These are phyloP conservation scores for Heliothis subflexa DNA, from an alignment of 1,140 invertebrate genomes.

Conservation along the genomic window DNA sequence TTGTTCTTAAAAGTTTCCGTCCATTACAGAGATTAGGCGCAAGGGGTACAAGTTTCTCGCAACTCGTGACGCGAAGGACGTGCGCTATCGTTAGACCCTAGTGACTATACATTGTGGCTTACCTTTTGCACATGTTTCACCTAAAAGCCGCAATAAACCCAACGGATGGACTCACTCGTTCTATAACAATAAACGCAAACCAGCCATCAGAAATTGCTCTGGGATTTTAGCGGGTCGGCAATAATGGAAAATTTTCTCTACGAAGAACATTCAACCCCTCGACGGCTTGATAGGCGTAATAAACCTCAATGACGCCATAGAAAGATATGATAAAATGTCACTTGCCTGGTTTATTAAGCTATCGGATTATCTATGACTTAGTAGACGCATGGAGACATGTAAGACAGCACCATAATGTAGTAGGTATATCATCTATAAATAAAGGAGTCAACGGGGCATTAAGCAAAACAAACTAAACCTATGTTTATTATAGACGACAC, in stretches of 20 bases:
- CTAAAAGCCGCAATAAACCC: slow-evolving; percentile 26
- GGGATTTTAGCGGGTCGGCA: slow-evolving; percentile 20
- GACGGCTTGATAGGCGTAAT: slow-evolving; percentile 36
- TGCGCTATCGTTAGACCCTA: slow-evolving; percentile 27
- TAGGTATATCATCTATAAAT: slow-evolving; percentile 61
- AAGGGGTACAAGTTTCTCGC: slow-evolving; percentile 23
- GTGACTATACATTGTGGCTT: slow-evolving; percentile 5
- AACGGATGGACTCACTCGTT: not conserved
- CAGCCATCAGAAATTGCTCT: not conserved
- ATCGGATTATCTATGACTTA: slow-evolving; percentile 41
- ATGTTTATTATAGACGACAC: slow-evolving; percentile 51
- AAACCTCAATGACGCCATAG: slow-evolving; percentile 41
- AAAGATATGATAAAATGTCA: slow-evolving; percentile 47
- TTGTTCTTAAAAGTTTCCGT: slow-evolving; percentile 38
- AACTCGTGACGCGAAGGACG: slow-evolving; percentile 31
- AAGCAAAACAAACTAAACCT: slow-evolving; percentile 58
- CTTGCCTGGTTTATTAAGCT: slow-evolving; percentile 38
- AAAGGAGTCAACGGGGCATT: slow-evolving; percentile 62
- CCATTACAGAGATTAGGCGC: slow-evolving; percentile 30
- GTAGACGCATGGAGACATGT: slow-evolving; percentile 48
- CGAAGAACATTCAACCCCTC: slow-evolving; percentile 33
- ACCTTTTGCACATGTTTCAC: slow-evolving; percentile 1
- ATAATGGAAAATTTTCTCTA: slow-evolving; percentile 12
- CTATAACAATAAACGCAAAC: not conserved
- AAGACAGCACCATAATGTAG: slow-evolving; percentile 41